Percentiles rank a stretch among this genome's conserved stretches.
phyloP scores from a whole-genome alignment of 1,140 invertebrate species.

The Papilio machaon region DNA sequence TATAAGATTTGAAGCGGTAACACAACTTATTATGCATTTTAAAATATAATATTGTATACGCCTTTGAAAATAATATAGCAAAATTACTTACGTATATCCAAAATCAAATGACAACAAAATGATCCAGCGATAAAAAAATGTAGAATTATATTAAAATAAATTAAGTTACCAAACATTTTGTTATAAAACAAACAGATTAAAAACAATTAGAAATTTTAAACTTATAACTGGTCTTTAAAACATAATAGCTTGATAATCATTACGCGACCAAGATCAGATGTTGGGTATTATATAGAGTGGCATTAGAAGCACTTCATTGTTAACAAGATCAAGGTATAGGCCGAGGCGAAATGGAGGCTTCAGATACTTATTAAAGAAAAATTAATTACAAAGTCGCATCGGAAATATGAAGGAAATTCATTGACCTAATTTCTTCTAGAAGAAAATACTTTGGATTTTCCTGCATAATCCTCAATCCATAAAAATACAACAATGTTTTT shows the following conservation, averaged over 20 bases:
- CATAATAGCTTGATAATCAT: conserved; percentile 1
- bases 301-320: conserved; percentile 34
- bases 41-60: neutral
- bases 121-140: neutral
- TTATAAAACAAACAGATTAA: neutral
- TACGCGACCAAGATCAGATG: neutral
- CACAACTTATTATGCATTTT: neutral
- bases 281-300: conserved; percentile 26
- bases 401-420: neutral
- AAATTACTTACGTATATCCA: conserved; percentile 17
- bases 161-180: neutral
- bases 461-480: too few relatives aligned
- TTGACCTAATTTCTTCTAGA: neutral
- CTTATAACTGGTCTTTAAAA: neutral
- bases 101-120: neutral
- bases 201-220: neutral
- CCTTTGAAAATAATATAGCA: conserved; percentile 16
- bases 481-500: too few relatives aligned
- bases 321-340: conserved; percentile 32
- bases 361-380: neutral
- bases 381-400: conserved; percentile 9
- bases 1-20: neutral
- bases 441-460: neutral
- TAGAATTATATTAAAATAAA: conserved; percentile 1
- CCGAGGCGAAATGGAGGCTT: conserved; percentile 6